Conservation (phyloP, 2,888 invertebrate species). For the Oasisia sp. region DNA sequence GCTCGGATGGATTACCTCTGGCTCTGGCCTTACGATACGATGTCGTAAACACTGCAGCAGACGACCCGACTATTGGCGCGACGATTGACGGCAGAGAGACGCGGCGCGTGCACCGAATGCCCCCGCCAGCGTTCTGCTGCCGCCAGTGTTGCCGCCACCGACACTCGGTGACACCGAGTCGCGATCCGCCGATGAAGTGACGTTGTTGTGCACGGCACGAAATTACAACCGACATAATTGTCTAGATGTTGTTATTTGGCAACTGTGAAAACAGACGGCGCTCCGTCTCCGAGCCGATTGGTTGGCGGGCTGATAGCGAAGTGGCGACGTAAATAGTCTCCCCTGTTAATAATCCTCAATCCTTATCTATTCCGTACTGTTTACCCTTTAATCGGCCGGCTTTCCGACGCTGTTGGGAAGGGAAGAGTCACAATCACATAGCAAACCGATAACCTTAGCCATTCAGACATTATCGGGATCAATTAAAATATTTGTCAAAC, state of each 20-base stretch:
- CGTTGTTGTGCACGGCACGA: neutral
- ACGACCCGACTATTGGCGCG: neutral
- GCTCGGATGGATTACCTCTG: too few species aligned
- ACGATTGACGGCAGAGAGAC: neutral
- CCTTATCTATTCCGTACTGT: neutral
- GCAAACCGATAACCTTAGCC: neutral
- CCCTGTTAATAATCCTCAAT: neutral
- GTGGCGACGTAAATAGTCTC: neutral
- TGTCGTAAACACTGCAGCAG: neutral
- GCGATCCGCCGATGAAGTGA: neutral
- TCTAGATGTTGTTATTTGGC: neutral
- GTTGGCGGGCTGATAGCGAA: neutral
- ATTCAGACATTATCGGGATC: neutral
- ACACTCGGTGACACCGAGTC: neutral
- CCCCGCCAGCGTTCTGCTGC: neutral
- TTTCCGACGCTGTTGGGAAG: neutral
- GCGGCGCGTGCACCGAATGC: neutral
- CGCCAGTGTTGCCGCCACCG: neutral
- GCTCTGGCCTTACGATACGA: neutral
- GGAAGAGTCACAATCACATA: neutral
- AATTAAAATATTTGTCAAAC: neutral
- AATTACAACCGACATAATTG: conserved; percentile 13
- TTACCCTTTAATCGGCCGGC: neutral
- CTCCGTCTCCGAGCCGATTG: neutral
- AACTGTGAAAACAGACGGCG: neutral